Percentiles rank a stretch among this genome's conserved stretches.
These are phyloP conservation scores for Drosophila kikkawai DNA, from an alignment of 1,140 invertebrate genomes.

Conservation along the genomic window DNA sequence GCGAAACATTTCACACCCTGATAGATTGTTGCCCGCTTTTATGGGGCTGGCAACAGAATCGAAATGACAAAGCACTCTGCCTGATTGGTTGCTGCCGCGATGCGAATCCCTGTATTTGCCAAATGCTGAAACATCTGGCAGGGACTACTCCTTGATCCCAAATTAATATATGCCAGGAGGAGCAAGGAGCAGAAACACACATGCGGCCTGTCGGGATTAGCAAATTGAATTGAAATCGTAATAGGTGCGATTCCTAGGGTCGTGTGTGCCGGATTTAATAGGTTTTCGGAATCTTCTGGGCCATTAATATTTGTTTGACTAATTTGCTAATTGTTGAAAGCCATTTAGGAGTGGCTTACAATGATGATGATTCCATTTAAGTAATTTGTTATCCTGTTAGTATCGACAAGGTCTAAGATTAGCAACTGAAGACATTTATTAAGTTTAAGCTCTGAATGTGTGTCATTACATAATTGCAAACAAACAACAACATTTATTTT, in stretches of 20 bases:
- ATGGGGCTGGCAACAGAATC: slow-evolving; percentile 4
- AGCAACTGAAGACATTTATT: not conserved
- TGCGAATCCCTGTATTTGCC: slow-evolving; percentile 8
- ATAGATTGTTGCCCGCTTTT: slow-evolving; percentile 33
- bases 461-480: not conserved
- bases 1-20: slow-evolving; percentile 35
- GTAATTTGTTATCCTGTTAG: not conserved
- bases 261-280: slow-evolving; percentile 10
- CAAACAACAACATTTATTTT: too few species aligned
- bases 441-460: not conserved
- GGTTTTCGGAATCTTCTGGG: not conserved
- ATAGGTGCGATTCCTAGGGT: slow-evolving; percentile 12
- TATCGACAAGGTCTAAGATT: not conserved
- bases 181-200: not conserved
- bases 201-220: slow-evolving; percentile 3
- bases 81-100: slow-evolving; percentile 29
- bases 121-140: slow-evolving; percentile 9
- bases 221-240: slow-evolving; percentile 30
- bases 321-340: slow-evolving; percentile 18
- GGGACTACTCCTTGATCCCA: slow-evolving; percentile 5
- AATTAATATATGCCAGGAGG: slow-evolving; percentile 27
- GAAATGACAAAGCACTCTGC: slow-evolving; percentile 33
- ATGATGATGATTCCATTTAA: slow-evolving; percentile 1
- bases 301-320: slow-evolving; percentile 15
- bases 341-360: slow-evolving; percentile 3